Conservation (phyloP, 2,797 vertebrate species). For the Choloepus didactylus region DNA sequence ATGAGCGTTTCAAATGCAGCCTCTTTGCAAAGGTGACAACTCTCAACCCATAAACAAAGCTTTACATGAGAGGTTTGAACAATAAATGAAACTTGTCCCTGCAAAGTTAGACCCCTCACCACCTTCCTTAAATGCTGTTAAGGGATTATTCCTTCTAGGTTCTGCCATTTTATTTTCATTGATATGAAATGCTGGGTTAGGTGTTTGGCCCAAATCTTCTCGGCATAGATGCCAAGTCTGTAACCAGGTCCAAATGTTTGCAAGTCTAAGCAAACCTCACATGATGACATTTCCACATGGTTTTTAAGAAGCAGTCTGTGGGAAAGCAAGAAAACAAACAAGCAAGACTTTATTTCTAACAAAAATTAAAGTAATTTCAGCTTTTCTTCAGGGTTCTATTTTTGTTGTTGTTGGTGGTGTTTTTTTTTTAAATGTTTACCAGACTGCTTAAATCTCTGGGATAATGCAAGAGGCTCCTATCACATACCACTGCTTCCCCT, state of each 20-base stretch:
- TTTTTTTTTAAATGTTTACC: background rate
- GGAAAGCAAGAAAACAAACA: background rate
- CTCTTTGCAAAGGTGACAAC: background rate
- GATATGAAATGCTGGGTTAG: background rate
- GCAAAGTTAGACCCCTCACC: background rate
- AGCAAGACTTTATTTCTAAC: background rate
- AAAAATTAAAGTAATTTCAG: constrained; percentile 40
- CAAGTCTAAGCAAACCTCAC: background rate
- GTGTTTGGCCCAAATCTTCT: background rate
- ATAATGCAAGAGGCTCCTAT: background rate
- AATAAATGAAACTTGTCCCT: background rate
- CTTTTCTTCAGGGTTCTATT: background rate
- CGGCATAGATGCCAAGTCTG: background rate
- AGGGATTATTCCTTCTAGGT: background rate
- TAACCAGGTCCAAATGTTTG: background rate
- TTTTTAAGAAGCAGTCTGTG: background rate
- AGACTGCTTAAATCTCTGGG: background rate
- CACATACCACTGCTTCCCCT: background rate
- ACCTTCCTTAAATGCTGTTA: background rate
- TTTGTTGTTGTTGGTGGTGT: background rate
- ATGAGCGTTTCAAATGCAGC: constrained; percentile 14
- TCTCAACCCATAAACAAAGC: background rate
- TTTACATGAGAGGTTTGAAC: background rate
- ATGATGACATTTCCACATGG: background rate
- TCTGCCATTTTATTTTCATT: background rate